phyloP scores from a whole-genome alignment of 2,888 invertebrate species.

The Caenorhabditis imperialis region DNA sequence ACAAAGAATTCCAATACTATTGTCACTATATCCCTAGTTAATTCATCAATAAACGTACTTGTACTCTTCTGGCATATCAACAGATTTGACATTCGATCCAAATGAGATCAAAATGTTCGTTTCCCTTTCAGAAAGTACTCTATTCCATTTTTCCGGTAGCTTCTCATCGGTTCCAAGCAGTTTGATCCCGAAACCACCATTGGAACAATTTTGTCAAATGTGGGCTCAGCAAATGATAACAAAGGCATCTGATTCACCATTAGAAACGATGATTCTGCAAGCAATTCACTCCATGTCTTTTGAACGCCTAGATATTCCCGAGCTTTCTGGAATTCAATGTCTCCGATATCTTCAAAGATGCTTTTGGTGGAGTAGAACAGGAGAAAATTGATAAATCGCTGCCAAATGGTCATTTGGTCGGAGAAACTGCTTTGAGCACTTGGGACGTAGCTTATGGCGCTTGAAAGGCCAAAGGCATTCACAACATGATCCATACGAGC shows the following conservation, averaged over 20 bases:
- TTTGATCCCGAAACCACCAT: constrained; percentile 2
- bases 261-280: constrained; percentile 11
- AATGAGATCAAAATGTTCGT: constrained; percentile 19
- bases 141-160: constrained; percentile 9
- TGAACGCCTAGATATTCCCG: background rate
- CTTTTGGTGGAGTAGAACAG: background rate
- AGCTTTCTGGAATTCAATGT: constrained; percentile 1
- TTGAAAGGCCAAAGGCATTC: background rate
- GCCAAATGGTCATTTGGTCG: constrained; percentile 4
- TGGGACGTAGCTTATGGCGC: constrained; percentile 11
- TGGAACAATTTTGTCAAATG: constrained; percentile 23
- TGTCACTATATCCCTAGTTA: too few species aligned
- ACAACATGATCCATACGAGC: constrained; percentile 9
- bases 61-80: constrained; percentile 9
- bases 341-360: constrained; percentile 1
- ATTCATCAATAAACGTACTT: too few species aligned
- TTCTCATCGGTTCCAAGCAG: background rate
- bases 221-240: constrained; percentile 8
- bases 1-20: too few species aligned
- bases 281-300: constrained; percentile 12
- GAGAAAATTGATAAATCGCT: constrained; percentile 4
- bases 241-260: constrained; percentile 4
- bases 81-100: constrained; percentile 10
- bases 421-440: background rate
- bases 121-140: background rate